Percentiles rank a stretch among this genome's conserved stretches.
phyloP scores from a whole-genome alignment of 2,888 invertebrate species.

The Orgyia antiqua region DNA sequence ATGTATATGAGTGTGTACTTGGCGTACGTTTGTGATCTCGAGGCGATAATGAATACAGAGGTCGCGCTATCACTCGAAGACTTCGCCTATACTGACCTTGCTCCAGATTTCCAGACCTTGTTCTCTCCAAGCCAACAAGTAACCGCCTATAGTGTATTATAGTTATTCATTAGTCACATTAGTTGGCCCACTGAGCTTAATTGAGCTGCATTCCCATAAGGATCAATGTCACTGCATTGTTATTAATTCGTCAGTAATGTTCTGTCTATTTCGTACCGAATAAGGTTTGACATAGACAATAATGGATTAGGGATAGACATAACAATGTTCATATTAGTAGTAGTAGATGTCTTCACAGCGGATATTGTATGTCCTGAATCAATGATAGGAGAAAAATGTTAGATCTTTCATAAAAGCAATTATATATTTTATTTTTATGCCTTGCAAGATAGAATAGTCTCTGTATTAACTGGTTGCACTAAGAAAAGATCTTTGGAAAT shows the following conservation, averaged over 20 bases:
- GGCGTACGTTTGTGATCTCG: slow-evolving; percentile 37
- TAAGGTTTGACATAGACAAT: too few species aligned
- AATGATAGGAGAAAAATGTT: too few species aligned
- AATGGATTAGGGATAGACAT: too few species aligned
- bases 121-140: slow-evolving; percentile 52
- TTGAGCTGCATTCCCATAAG: slow-evolving; percentile 48
- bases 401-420: too few species aligned
- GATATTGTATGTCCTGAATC: too few species aligned
- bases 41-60: slow-evolving; percentile 59
- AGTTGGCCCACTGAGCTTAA: slow-evolving; percentile 53
- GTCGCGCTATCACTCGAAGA: slow-evolving; percentile 70
- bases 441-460: too few species aligned
- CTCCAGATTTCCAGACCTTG: slow-evolving; percentile 65
- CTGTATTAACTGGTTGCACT: too few species aligned
- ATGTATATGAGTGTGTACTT: slow-evolving; percentile 20
- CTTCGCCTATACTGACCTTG: slow-evolving; percentile 63
- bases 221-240: slow-evolving; percentile 34
- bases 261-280: too few species aligned
- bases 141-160: slow-evolving; percentile 44
- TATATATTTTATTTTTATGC: too few species aligned
- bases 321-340: too few species aligned
- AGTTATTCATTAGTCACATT: slow-evolving; percentile 49
- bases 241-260: slow-evolving; percentile 8
- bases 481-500: too few species aligned
- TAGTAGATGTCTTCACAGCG: too few species aligned